Base-by-base conservation (phyloP, 2,797 vertebrate genomes). In the Sebastes taczanowskii region DNA sequence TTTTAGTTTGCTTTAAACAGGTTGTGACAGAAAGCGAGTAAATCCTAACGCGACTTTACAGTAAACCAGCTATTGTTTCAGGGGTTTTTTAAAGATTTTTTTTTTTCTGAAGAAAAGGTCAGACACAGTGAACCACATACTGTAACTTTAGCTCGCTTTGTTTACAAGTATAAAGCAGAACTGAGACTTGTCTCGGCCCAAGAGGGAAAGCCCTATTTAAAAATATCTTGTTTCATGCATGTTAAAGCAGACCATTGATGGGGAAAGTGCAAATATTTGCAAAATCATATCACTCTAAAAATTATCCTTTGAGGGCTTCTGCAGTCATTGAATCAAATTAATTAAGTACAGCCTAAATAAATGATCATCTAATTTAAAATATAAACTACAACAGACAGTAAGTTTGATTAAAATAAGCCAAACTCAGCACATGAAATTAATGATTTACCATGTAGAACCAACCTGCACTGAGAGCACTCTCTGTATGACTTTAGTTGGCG, bases 111-210 rank as follows among this genome's bases (percentile, higher is more conserved):
- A 62, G 13, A 60, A 73, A 80, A 69, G 23, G 22, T 20, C 61
- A 34, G 11, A 82, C 27, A 23, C 20, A 11, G 5, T 16, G 38
- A 58, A 49, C 8, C 53, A 63, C 20, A 62, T 2, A 66, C 11
- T 69, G n/a, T 5, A 27, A 6, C 13, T 63, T 75, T 23, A 59
- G 20, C n/a, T 56, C 18, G 6, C 30, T 65, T 69, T 81, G 64
- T 82, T 81, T 77, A 78, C 56, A 69, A 73, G 56, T 56, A 56
- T 52, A 84, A 91, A 93, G 80, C 78, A 84, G 89, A 91, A 89
- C 62, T 71, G 80, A 88, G 29, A 77, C 27, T 67, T 46, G 46
- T 73, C 18, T 76, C 9, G 2, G 10, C 52, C 23, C 14, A 27
- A 61, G 29, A 42, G 63, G 68, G 65, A 71, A 81, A 86, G 59